phyloP scores from a whole-genome alignment of 1,140 invertebrate species.

The Zaprionus kolodkinae region DNA sequence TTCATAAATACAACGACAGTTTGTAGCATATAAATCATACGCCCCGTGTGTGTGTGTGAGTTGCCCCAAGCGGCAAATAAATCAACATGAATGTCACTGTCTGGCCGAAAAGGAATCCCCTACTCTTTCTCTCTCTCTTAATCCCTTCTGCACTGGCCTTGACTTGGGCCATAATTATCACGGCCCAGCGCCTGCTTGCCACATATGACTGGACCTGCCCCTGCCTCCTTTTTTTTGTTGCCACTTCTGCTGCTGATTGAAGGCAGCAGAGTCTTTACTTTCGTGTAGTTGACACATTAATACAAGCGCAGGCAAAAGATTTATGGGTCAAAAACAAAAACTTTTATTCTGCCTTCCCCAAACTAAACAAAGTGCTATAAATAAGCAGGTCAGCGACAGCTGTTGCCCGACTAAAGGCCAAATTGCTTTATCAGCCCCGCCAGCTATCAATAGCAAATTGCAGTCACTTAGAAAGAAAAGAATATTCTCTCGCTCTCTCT shows the following conservation, averaged over 20 bases:
- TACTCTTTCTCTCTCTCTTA: neutral
- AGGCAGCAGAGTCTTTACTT: constrained; percentile 29
- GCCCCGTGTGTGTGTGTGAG: constrained; percentile 10
- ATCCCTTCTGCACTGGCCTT: constrained; percentile 17
- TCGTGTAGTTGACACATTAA: constrained; percentile 51
- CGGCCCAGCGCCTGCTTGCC: constrained; percentile 26
- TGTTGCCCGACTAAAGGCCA: constrained; percentile 39
- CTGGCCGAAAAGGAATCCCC: neutral
- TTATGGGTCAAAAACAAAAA: constrained; percentile 36
- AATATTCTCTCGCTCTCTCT: neutral
- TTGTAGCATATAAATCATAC: constrained; percentile 70
- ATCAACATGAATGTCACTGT: constrained; percentile 57
- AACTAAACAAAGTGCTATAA: constrained; percentile 54
- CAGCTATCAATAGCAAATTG: constrained; percentile 75
- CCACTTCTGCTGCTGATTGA: constrained; percentile 41
- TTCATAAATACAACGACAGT: constrained; percentile 56
- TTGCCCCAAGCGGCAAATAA: constrained; percentile 53
- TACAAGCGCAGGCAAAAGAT: constrained; percentile 33
- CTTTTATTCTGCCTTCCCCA: constrained; percentile 8
- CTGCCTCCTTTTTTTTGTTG: neutral
- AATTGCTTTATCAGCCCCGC: constrained; percentile 48
- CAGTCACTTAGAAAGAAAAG: constrained; percentile 50
- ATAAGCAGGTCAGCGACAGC: constrained; percentile 58
- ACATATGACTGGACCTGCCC: neutral
- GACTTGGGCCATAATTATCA: constrained; percentile 26